Percentiles rank a stretch among this genome's conserved stretches.
These are phyloP conservation scores for Arctia plantaginis DNA, from an alignment of 2,888 invertebrate species.

Conservation along the genomic window DNA sequence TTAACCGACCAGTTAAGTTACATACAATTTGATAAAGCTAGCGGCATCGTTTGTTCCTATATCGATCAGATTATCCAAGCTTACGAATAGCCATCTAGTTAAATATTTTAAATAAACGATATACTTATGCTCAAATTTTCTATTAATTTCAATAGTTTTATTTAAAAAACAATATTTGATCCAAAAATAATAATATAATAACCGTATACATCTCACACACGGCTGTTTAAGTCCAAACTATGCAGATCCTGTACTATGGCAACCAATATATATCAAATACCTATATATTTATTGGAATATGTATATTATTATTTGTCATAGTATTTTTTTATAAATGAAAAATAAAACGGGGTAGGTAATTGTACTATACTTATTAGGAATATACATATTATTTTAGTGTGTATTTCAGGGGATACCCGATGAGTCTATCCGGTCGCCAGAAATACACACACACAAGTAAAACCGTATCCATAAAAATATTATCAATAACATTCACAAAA, in stretches of 20 bases:
- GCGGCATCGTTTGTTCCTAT: slow-evolving; percentile 77
- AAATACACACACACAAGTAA: background rate
- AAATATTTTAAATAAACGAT: slow-evolving; percentile 25
- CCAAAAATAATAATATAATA: too few relatives aligned
- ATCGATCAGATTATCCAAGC: slow-evolving; percentile 75
- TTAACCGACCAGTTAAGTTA: slow-evolving; percentile 69
- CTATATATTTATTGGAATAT: too few relatives aligned
- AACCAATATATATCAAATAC: too few relatives aligned
- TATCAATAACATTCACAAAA: background rate
- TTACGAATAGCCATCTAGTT: slow-evolving; percentile 47
- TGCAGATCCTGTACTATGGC: too few relatives aligned
- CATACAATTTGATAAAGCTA: slow-evolving; percentile 72
- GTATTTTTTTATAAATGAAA: too few relatives aligned
- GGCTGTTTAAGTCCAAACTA: too few relatives aligned
- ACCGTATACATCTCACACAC: too few relatives aligned
- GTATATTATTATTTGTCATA: too few relatives aligned
- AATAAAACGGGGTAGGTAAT: too few relatives aligned
- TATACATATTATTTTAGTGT: background rate
- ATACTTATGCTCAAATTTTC: slow-evolving; percentile 6
- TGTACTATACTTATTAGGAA: too few relatives aligned
- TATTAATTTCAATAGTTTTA: background rate
- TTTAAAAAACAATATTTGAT: background rate
- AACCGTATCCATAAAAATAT: background rate
- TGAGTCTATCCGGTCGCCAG: background rate
- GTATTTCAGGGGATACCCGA: too few relatives aligned